Evolutionary conservation across 2,888 invertebrate genomes (phyloP).

Genomic region (Cremastinae sp.): DNA sequence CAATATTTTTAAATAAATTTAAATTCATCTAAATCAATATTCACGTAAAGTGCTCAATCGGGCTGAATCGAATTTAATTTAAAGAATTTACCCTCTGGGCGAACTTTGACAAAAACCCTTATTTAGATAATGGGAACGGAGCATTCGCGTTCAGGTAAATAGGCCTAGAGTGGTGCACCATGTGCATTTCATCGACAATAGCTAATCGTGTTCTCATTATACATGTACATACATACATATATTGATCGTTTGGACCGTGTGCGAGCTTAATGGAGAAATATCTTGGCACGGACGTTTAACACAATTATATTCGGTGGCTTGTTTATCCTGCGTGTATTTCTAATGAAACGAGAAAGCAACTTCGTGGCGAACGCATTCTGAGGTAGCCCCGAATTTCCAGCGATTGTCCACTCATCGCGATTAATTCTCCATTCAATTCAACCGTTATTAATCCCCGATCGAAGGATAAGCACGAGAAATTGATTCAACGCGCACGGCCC

Average conservation of each 20-base stretch:
- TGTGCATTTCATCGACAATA: constrained; percentile 14
- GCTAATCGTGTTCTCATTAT: constrained; percentile 22
- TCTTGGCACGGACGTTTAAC: constrained; percentile 8
- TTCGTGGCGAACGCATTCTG: no score
- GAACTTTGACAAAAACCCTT: no score
- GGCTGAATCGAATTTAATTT: no score
- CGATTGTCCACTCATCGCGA: background rate
- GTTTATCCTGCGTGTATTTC: constrained; percentile 4
- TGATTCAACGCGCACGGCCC: no score
- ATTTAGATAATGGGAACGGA: no score
- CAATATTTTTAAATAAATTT: no score
- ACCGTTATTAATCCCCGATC: no score
- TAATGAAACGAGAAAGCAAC: constrained; percentile 10
- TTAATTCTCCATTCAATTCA: background rate
- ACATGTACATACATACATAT: background rate
- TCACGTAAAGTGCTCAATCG: no score
- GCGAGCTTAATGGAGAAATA: constrained; percentile 4
- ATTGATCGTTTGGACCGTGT: background rate
- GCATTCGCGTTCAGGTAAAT: constrained; percentile 7
- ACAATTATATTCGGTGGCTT: constrained; percentile 18
- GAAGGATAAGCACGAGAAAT: no score
- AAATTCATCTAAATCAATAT: no score
- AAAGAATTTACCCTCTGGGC: no score
- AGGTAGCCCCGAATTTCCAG: no score
- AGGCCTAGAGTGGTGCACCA: constrained; percentile 17